phyloP scores from a whole-genome alignment of 2,888 invertebrate genomes.

The Podotricha telesiphe region DNA sequence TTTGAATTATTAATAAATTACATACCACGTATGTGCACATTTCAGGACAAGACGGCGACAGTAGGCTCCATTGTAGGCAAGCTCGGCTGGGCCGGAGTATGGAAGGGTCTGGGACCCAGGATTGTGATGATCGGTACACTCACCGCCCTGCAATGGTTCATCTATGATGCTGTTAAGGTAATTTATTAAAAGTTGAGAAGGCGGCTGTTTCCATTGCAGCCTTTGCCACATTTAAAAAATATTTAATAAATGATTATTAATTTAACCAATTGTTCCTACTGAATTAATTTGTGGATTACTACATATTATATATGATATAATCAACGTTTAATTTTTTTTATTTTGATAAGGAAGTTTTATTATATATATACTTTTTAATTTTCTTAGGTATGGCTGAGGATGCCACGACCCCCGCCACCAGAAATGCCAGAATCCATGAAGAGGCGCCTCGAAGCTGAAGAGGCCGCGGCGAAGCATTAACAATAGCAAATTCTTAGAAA shows the following conservation, averaged over 20 bases:
- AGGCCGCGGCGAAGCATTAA: slow-evolving; percentile 67
- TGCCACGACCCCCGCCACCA: slow-evolving; percentile 98
- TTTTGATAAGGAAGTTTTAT: neutral
- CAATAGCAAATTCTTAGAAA: slow-evolving; percentile 9
- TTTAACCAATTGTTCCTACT: slow-evolving; percentile 76
- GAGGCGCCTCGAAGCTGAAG: slow-evolving; percentile 85
- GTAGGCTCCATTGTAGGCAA: slow-evolving; percentile 77
- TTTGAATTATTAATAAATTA: too few species aligned
- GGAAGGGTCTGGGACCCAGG: slow-evolving; percentile 95
- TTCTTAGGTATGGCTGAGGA: slow-evolving; percentile 85
- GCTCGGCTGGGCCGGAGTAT: slow-evolving; percentile 85
- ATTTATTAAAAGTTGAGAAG: too few species aligned
- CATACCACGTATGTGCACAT: neutral
- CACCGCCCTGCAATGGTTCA: slow-evolving; percentile 98
- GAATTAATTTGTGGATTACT: slow-evolving; percentile 63
- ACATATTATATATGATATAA: slow-evolving; percentile 54
- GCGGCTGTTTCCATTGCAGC: neutral
- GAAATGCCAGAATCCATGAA: slow-evolving; percentile 97
- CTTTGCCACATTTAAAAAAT: neutral
- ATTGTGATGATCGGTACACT: slow-evolving; percentile 99
- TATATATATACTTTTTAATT: neutral
- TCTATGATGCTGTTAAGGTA: slow-evolving; percentile 97
- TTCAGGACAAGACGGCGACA: slow-evolving; percentile 75
- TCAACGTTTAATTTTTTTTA: neutral
- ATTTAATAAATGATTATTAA: slow-evolving; percentile 57